phyloP scores from a whole-genome alignment of 2,113 vertebrate genomes.

The Pomatorhinus ruficollis region DNA sequence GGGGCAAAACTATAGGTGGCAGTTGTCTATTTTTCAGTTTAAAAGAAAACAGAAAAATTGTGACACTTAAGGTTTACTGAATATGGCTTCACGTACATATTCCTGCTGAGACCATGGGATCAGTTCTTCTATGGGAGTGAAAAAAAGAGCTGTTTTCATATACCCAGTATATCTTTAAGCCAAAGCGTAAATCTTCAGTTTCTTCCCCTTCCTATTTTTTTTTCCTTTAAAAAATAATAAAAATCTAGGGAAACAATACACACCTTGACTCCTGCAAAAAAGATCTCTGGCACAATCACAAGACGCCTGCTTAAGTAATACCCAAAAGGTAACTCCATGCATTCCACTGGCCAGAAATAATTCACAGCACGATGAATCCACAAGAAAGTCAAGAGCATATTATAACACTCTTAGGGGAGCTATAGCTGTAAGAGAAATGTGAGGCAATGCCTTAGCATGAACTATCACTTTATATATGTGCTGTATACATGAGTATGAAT shows the following conservation, averaged over 20 bases:
- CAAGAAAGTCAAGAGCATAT: conserved; percentile 60
- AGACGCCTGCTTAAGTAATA: conserved; percentile 69
- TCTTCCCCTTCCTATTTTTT: not conserved
- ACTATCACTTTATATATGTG: conserved; percentile 40
- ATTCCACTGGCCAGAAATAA: conserved; percentile 73
- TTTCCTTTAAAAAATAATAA: not conserved
- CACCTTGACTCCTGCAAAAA: conserved; percentile 74
- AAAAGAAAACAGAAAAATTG: conserved; percentile 30
- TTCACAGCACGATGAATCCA: conserved; percentile 69
- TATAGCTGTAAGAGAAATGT: conserved; percentile 53
- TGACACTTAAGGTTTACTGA: conserved; percentile 19
- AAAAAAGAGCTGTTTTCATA: conserved; percentile 30
- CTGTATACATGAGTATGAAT: conserved; percentile 47
- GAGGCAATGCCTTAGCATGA: conserved; percentile 50
- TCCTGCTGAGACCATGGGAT: conserved; percentile 4
- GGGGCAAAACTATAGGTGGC: not conserved
- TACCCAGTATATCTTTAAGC: conserved; percentile 28
- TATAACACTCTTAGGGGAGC: conserved; percentile 68
- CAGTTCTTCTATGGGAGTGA: not conserved
- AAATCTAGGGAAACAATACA: conserved; percentile 64
- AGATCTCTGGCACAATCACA: conserved; percentile 72
- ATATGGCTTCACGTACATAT: not conserved
- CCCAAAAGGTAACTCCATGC: conserved; percentile 64
- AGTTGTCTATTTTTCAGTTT: not conserved
- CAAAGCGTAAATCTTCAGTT: conserved; percentile 52